Evolutionary conservation across 2,113 vertebrate genomes (phyloP), one percentile per base, ranked within the genome.

Genomic region (Prionailurus viverrinus): DNA sequence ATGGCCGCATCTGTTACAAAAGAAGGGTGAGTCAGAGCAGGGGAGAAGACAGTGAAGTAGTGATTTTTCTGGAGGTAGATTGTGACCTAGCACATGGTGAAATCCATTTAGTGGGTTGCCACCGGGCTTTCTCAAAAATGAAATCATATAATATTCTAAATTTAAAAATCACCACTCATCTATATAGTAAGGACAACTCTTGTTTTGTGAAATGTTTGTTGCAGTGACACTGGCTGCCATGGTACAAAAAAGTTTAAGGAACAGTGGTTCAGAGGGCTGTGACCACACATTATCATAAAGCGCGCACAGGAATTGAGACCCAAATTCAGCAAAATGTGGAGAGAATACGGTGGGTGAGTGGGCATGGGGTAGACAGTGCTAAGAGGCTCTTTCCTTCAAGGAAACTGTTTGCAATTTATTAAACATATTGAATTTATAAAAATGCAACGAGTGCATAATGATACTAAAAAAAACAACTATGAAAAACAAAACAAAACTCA

Each of bases 1-100:
- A 99, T 99, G 7, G 99, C 99, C 51, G 99, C 99, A 5, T 99
- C 99, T 99, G 98, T 87, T 97, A 97, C 53, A 79, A 45, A 95
- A 94, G 25, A 94, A 93, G 29, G 86, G 6, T 14, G 18, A 36
- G n/a, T 95, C 51, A 94, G 91, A 81, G 4, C 55, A 7, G 12
- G 14, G 41, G 48, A 55, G 16, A 31, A 53, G 53, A 36, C 5
- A 93, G 68, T 2, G 12, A 76, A 36, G 29, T 16, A 69, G 65
- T 29, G 27, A 5, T 5, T 58, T 33, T 63, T 66, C 33, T 83
- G 36, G 90, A 66, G 16, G 25, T 3, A 81, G 12, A 8, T 8
- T n/a, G 25, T 76, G 61, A 87, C 10, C 66, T 82, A 63, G 10
- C 10, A 65, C 8, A n/a, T 2, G 10, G 11, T 69, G 65, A 48